phyloP scores from a whole-genome alignment of 2,888 invertebrate genomes.

The Yponomeuta sedellus region DNA sequence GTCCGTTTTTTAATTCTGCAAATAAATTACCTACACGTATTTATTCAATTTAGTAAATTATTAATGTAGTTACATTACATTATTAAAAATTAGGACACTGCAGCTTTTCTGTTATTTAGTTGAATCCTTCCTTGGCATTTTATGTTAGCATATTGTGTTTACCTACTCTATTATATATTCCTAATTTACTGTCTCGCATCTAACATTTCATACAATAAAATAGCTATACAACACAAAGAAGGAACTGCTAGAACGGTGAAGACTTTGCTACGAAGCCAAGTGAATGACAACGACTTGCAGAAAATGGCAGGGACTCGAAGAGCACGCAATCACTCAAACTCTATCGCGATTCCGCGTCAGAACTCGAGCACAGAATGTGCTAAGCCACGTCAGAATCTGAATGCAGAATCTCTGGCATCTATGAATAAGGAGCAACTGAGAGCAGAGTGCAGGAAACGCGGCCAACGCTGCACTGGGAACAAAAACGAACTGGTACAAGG shows the following conservation, averaged over 20 bases:
- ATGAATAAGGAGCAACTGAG: constrained; percentile 83
- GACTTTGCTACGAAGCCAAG: constrained; percentile 21
- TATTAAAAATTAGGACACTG: neutral
- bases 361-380: constrained; percentile 63
- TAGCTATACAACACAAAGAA: constrained; percentile 1
- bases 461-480: constrained; percentile 82
- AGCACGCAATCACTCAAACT: constrained; percentile 61
- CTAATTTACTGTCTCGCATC: constrained; percentile 6
- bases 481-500: constrained; percentile 82
- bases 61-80: too few species aligned
- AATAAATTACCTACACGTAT: neutral
- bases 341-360: constrained; percentile 58
- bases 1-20: neutral
- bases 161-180: neutral
- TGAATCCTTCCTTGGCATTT: constrained; percentile 14
- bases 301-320: constrained; percentile 63
- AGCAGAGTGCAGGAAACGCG: constrained; percentile 80
- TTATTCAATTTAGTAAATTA: too few species aligned
- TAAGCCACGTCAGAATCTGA: constrained; percentile 59
- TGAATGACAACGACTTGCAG: constrained; percentile 28
- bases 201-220: neutral
- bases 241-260: neutral
- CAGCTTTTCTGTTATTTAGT: constrained; percentile 14
- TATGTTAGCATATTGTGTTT: neutral
- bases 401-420: constrained; percentile 70